Conservation (phyloP, 2,888 invertebrate genomes). For the Epinotia demarniana region DNA sequence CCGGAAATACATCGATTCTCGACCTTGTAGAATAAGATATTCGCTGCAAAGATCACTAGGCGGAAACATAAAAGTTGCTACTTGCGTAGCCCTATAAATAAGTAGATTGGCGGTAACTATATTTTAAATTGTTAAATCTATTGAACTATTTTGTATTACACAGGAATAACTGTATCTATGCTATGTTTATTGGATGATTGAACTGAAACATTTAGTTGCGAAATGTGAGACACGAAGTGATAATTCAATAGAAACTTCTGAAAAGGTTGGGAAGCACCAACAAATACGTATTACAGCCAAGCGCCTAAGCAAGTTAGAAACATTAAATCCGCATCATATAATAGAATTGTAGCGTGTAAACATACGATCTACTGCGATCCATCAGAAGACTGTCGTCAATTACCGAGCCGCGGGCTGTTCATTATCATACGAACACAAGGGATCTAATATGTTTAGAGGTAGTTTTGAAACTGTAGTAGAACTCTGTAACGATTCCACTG, state of each 20-base stretch:
- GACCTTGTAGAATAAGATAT: too few relatives aligned
- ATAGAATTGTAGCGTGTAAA: constrained; percentile 24
- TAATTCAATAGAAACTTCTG: neutral
- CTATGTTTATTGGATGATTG: neutral
- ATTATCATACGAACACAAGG: constrained; percentile 25
- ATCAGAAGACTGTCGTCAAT: constrained; percentile 27
- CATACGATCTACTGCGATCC: constrained; percentile 15
- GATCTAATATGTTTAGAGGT: neutral
- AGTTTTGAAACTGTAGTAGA: neutral
- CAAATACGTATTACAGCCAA: neutral
- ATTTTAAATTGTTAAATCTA: too few relatives aligned
- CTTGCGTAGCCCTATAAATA: too few relatives aligned
- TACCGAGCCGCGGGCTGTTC: constrained; percentile 18
- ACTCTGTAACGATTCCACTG: constrained; percentile 2
- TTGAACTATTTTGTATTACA: too few relatives aligned
- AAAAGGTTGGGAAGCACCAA: neutral
- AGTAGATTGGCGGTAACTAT: too few relatives aligned
- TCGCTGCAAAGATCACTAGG: too few relatives aligned
- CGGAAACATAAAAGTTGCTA: too few relatives aligned
- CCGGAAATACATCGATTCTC: too few relatives aligned
- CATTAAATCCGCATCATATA: constrained; percentile 12
- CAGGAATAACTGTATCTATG: too few relatives aligned
- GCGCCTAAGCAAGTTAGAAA: neutral
- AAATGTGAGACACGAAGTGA: neutral
- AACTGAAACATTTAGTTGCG: neutral